These are phyloP conservation scores for Pachyrhynchus sulphureomaculatus DNA, from an alignment of 1,140 invertebrate genomes.

Conservation along the genomic window DNA sequence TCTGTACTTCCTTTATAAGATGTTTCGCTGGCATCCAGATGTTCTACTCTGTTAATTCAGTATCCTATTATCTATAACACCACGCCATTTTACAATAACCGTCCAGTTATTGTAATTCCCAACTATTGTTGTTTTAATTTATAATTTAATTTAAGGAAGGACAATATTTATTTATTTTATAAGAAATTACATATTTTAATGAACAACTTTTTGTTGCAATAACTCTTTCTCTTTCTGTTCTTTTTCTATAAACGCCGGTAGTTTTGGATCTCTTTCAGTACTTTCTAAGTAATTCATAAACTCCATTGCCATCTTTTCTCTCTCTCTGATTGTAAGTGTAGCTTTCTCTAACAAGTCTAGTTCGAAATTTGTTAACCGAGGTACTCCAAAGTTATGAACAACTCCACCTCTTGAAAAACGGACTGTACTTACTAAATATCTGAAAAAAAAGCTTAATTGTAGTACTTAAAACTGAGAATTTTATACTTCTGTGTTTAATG, in stretches of 20 bases:
- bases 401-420: slow-evolving; percentile 42
- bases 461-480: background rate
- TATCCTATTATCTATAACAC: too few species aligned
- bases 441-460: slow-evolving; percentile 15
- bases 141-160: too few species aligned
- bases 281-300: slow-evolving; percentile 30
- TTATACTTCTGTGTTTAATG: background rate
- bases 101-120: too few species aligned
- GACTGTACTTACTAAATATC: slow-evolving; percentile 43
- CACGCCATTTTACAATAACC: too few species aligned
- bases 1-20: too few species aligned
- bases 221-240: slow-evolving; percentile 21
- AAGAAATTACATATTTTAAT: background rate
- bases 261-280: slow-evolving; percentile 3
- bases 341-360: slow-evolving; percentile 40
- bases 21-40: too few species aligned
- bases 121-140: too few species aligned
- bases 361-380: slow-evolving; percentile 38
- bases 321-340: slow-evolving; percentile 27
- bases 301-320: slow-evolving; percentile 42
- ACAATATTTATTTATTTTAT: background rate
- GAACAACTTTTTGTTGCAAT: slow-evolving; percentile 21
- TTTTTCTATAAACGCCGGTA: slow-evolving; percentile 22
- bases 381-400: slow-evolving; percentile 45
- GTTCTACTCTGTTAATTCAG: too few species aligned